Percentiles rank a stretch among this genome's conserved stretches.
Conservation (phyloP, 1,140 invertebrate genomes). For the silkworm (Bombyx mori) region ASM3026992v2 NC_085110.1:14189501-14190000, state of each 20-base stretch:
- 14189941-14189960: slow-evolving; percentile 30
- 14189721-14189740: slow-evolving; percentile 47
- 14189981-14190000: slow-evolving; percentile 41
- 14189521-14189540: slow-evolving; percentile 66
- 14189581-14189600: slow-evolving; percentile 46
- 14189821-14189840: slow-evolving; percentile 43
- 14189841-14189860: slow-evolving; percentile 10
- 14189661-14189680: slow-evolving; percentile 40
- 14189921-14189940: slow-evolving; percentile 28
- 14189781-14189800: slow-evolving; percentile 49
- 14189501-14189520: slow-evolving; percentile 57
- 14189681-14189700: slow-evolving; percentile 51
- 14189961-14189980: slow-evolving; percentile 12
- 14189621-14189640: slow-evolving; percentile 39
- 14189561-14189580: slow-evolving; percentile 54
- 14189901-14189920: slow-evolving; percentile 56
- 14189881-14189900: slow-evolving; percentile 49
- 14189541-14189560: slow-evolving; percentile 67
- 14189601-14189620: slow-evolving; percentile 42
- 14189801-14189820: slow-evolving; percentile 47
- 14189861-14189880: slow-evolving; percentile 25
- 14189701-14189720: slow-evolving; percentile 57
- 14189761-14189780: slow-evolving; percentile 31
- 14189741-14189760: slow-evolving; percentile 62
- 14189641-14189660: slow-evolving; percentile 44